These are phyloP conservation scores for Acanthosepion lycidas DNA, from an alignment of 2,888 invertebrate genomes.

Conservation along the genomic window DNA sequence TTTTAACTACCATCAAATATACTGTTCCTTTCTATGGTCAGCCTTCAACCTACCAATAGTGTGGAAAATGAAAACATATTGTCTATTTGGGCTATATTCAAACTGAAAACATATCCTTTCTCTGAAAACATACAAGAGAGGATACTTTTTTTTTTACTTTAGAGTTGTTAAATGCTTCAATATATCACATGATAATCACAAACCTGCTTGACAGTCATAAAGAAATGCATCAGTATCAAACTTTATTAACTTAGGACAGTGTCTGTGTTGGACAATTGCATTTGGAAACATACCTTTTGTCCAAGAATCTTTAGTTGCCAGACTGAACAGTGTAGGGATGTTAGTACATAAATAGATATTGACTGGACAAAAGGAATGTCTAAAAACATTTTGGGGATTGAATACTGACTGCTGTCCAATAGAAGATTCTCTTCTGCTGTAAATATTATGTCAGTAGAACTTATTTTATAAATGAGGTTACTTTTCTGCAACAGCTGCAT, in stretches of 20 bases:
- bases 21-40: too few relatives aligned
- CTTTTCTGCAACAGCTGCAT: too few relatives aligned
- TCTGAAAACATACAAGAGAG: too few relatives aligned
- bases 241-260: neutral
- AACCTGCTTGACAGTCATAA: neutral
- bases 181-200: neutral
- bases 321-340: neutral
- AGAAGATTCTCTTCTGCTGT: neutral
- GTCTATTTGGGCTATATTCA: too few relatives aligned
- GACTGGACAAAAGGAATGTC: neutral
- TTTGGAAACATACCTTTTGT: neutral
- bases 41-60: too few relatives aligned
- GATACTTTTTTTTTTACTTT: too few relatives aligned
- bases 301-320: neutral
- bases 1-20: too few relatives aligned
- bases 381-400: slow-evolving; percentile 13
- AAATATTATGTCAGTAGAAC: too few relatives aligned
- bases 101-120: too few relatives aligned
- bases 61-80: too few relatives aligned
- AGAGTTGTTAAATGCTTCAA: neutral
- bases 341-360: neutral
- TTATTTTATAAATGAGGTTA: too few relatives aligned
- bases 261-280: neutral
- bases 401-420: neutral
- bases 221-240: neutral